Percentiles rank a stretch among this genome's conserved stretches.
Conservation (phyloP, 2,113 vertebrate genomes). For the Chelonoidis abingdonii region DNA sequence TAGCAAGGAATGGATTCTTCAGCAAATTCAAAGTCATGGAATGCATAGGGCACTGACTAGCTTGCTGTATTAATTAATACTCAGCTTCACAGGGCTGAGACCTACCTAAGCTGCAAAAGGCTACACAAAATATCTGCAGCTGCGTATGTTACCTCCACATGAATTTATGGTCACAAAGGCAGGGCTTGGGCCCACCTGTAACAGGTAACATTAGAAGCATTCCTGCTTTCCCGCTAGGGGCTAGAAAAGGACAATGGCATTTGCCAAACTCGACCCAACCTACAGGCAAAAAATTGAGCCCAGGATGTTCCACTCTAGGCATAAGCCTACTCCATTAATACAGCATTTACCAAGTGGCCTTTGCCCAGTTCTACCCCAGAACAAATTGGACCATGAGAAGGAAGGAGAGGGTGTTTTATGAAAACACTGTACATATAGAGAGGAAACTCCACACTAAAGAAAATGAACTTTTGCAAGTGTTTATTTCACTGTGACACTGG, state of each 20-base stretch:
- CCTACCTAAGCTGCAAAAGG: not conserved
- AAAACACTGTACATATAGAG: fast-evolving
- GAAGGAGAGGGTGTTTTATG: not conserved
- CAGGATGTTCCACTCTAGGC: not conserved
- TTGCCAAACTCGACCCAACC: not conserved
- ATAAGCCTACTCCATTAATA: not conserved
- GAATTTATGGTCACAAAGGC: not conserved
- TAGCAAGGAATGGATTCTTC: not conserved
- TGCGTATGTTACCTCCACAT: not conserved
- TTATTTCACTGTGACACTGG: slow-evolving; percentile 74
- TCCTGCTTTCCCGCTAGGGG: not conserved
- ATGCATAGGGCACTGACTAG: not conserved
- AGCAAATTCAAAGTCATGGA: not conserved
- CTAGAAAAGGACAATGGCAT: not conserved
- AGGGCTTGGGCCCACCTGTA: not conserved
- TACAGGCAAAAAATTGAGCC: not conserved
- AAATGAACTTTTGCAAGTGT: slow-evolving; percentile 27
- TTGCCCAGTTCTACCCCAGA: not conserved
- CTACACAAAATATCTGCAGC: not conserved
- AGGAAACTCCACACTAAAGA: fast-evolving
- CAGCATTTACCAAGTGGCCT: not conserved
- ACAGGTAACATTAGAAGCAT: not conserved
- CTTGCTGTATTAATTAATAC: not conserved
- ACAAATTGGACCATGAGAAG: not conserved
- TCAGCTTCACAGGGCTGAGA: not conserved